These are phyloP conservation scores for Macaria liturata DNA, from an alignment of 2,888 invertebrate species.

Conservation along the genomic window DNA sequence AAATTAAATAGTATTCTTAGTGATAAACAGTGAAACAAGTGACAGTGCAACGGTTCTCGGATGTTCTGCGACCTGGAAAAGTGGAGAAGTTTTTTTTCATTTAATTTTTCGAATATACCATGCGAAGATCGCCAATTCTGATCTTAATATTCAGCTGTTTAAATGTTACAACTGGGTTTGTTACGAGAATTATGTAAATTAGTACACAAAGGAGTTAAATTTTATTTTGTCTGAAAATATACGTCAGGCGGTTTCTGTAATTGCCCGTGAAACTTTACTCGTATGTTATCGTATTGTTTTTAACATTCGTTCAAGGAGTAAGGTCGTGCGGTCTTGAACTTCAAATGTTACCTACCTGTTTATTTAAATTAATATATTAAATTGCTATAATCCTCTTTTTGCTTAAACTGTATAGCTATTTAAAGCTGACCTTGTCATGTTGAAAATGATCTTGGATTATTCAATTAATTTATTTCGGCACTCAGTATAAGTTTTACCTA, in stretches of 20 bases:
- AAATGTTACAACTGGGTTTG: constrained; percentile 24
- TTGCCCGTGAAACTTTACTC: constrained; percentile 35
- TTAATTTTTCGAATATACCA: constrained; percentile 32
- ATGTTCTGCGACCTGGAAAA: constrained; percentile 26
- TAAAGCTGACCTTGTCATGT: constrained; percentile 19
- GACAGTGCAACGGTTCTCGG: constrained; percentile 25
- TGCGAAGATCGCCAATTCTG: constrained; percentile 53
- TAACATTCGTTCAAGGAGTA: constrained; percentile 22
- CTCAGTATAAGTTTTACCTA: background rate
- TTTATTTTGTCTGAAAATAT: constrained; percentile 45
- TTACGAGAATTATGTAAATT: constrained; percentile 45
- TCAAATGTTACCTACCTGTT: constrained; percentile 14
- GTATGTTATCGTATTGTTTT: constrained; percentile 27
- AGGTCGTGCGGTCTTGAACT: constrained; percentile 32
- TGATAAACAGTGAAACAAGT: constrained; percentile 29
- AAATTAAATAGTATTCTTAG: constrained; percentile 27
- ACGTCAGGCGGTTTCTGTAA: constrained; percentile 37
- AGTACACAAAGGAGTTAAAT: constrained; percentile 54
- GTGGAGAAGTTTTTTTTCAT: constrained; percentile 17
- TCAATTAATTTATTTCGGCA: background rate
- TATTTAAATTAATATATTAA: constrained; percentile 9
- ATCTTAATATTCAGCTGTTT: constrained; percentile 38
- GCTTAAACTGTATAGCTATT: constrained; percentile 11
- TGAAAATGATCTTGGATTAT: constrained; percentile 7
- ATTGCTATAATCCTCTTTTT: constrained; percentile 2